Percentiles rank a stretch among this genome's conserved stretches.
phyloP scores from a whole-genome alignment of 2,113 vertebrate species.

The Cyprinus carpio region DNA sequence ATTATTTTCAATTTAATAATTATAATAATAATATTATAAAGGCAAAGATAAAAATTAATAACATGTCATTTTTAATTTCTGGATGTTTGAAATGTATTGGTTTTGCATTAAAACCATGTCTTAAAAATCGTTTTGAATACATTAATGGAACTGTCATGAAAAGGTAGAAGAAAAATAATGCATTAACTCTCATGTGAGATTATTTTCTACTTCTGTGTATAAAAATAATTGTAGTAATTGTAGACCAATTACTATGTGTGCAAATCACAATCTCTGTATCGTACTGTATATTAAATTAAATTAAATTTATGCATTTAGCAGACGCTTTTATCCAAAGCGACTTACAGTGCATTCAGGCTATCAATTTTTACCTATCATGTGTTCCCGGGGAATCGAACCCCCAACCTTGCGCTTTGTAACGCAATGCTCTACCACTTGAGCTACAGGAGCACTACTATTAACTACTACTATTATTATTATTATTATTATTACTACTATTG shows the following conservation, averaged over 20 bases:
- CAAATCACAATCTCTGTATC: not conserved
- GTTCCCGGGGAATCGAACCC: too few species aligned
- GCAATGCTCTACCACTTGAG: too few species aligned
- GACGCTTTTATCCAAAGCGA: too few species aligned
- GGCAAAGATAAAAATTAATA: too few species aligned
- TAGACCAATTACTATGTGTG: not conserved
- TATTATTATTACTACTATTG: too few species aligned
- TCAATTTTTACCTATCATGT: too few species aligned
- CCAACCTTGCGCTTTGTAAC: too few species aligned
- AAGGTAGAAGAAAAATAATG: not conserved
- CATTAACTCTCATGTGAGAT: not conserved
- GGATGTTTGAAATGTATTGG: not conserved
- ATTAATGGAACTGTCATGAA: not conserved
- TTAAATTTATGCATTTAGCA: too few species aligned
- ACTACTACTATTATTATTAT: too few species aligned
- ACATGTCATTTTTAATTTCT: not conserved
- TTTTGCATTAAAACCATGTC: not conserved
- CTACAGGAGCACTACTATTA: too few species aligned
- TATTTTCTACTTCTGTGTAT: not conserved
- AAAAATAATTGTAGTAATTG: not conserved
- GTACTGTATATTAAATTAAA: not conserved
- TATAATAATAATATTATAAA: not conserved
- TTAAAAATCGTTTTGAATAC: not conserved
- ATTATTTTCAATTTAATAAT: not conserved
- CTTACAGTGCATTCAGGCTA: too few species aligned